Evolutionary conservation across 1,140 invertebrate species (phyloP).

Genomic region (Achroia grisella): DNA sequence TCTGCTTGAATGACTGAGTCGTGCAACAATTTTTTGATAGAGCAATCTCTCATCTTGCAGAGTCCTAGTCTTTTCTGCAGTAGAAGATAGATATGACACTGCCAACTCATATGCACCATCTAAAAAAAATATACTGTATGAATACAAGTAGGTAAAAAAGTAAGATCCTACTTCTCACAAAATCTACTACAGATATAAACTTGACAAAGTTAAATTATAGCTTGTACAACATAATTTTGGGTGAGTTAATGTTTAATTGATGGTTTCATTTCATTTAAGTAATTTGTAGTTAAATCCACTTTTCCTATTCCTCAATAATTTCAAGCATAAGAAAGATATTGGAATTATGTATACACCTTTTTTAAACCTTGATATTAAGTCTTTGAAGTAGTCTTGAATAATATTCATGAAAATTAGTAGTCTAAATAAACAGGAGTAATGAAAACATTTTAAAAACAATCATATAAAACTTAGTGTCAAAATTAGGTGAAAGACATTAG

Average conservation of each 20-base stretch:
- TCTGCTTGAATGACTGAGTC: slow-evolving; percentile 38
- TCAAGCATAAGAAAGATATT: too few relatives aligned
- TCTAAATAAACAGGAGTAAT: slow-evolving; percentile 2
- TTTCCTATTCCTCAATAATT: too few relatives aligned
- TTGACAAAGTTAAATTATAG: too few relatives aligned
- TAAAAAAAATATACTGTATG: slow-evolving; percentile 18
- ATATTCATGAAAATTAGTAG: slow-evolving; percentile 36
- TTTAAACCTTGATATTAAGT: slow-evolving; percentile 29
- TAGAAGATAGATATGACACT: slow-evolving; percentile 57
- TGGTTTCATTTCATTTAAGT: too few relatives aligned
- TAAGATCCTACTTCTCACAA: too few relatives aligned
- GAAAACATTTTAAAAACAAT: slow-evolving; percentile 8
- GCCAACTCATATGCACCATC: slow-evolving; percentile 67
- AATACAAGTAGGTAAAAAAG: too few relatives aligned
- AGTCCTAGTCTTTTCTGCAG: slow-evolving; percentile 34
- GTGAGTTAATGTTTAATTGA: too few relatives aligned
- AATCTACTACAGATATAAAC: too few relatives aligned
- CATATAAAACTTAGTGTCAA: slow-evolving; percentile 3
- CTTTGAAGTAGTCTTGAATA: slow-evolving; percentile 43
- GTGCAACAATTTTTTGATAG: slow-evolving; percentile 58
- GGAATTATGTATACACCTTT: slow-evolving; percentile 14
- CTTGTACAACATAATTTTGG: too few relatives aligned
- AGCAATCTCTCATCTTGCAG: slow-evolving; percentile 51
- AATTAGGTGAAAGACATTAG: too few relatives aligned
- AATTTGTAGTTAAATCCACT: too few relatives aligned